Percentiles rank a stretch among this genome's conserved stretches.
Evolutionary conservation across 2,888 invertebrate genomes (phyloP).

Genomic region (Lasius fuliginosus): DNA sequence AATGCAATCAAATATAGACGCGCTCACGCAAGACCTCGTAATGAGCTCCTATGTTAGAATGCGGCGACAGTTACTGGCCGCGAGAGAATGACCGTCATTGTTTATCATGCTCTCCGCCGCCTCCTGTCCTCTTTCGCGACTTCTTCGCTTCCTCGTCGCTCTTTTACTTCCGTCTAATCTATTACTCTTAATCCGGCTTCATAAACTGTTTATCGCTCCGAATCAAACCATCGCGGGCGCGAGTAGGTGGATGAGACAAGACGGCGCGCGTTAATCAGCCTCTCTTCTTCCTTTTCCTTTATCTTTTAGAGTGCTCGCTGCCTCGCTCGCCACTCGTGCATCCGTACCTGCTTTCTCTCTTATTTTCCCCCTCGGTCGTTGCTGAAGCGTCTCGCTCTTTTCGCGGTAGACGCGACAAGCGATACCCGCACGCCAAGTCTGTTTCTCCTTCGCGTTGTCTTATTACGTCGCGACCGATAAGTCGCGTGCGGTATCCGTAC

Average conservation of each 20-base stretch:
- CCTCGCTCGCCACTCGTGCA: background rate
- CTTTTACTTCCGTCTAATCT: conserved; percentile 79
- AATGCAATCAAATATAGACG: conserved; percentile 83
- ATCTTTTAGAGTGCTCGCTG: conserved; percentile 32
- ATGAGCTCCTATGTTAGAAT: conserved; percentile 84
- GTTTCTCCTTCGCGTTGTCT: conserved; percentile 50
- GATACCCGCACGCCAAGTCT: conserved; percentile 19
- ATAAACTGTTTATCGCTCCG: conserved; percentile 82
- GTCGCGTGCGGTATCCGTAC: conserved; percentile 25
- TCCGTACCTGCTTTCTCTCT: conserved; percentile 17
- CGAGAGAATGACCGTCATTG: conserved; percentile 82
- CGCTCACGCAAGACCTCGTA: conserved; percentile 82
- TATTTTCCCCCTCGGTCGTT: background rate
- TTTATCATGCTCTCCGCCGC: conserved; percentile 74
- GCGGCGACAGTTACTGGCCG: conserved; percentile 76
- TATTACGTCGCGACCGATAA: conserved; percentile 64
- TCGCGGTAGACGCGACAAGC: conserved; percentile 24
- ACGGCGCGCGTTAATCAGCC: conserved; percentile 81
- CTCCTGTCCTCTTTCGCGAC: conserved; percentile 18
- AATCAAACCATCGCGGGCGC: conserved; percentile 74
- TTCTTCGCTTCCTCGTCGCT: conserved; percentile 45
- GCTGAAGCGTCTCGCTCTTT: conserved; percentile 27
- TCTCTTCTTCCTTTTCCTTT: conserved; percentile 40
- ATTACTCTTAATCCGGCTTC: conserved; percentile 82
- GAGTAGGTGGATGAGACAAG: conserved; percentile 79